These are phyloP conservation scores for Aphyosemion australe DNA, from an alignment of 2,113 vertebrate genomes.

Conservation along the genomic window DNA sequence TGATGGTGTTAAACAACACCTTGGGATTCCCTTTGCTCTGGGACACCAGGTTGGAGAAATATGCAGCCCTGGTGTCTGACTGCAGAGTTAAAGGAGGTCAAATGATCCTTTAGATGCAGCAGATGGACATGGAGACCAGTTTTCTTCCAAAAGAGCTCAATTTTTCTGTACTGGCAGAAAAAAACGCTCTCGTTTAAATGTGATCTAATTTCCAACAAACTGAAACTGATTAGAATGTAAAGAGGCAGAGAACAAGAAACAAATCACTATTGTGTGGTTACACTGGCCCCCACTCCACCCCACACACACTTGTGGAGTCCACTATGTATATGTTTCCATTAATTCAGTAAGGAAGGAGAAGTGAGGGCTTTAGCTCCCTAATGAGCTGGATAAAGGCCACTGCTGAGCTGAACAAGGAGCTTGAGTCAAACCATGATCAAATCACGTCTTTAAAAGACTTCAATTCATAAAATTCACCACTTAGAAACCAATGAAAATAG, in stretches of 20 bases:
- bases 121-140: no score
- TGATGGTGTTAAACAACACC: no score
- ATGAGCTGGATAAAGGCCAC: conserved; percentile 63
- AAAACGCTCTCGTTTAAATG: conserved; percentile 23
- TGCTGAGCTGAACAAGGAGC: conserved; percentile 21
- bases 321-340: conserved; percentile 63
- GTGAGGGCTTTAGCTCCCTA: conserved; percentile 62
- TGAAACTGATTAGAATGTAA: conserved; percentile 15
- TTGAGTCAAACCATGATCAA: background rate
- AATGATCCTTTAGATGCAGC: no score
- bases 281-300: no score
- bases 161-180: no score
- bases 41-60: no score
- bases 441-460: background rate
- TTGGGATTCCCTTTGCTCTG: no score
- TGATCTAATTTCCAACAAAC: conserved; percentile 30
- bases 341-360: conserved; percentile 47
- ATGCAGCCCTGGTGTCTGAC: no score
- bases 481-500: background rate
- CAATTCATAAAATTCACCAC: conserved; percentile 22
- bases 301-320: conserved; percentile 30
- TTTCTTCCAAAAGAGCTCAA: no score
- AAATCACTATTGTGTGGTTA: conserved; percentile 60
- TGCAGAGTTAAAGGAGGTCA: no score
- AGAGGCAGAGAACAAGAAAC: conserved; percentile 39